phyloP scores from a whole-genome alignment of 2,797 vertebrate genomes.

The Australoheros facetus region DNA sequence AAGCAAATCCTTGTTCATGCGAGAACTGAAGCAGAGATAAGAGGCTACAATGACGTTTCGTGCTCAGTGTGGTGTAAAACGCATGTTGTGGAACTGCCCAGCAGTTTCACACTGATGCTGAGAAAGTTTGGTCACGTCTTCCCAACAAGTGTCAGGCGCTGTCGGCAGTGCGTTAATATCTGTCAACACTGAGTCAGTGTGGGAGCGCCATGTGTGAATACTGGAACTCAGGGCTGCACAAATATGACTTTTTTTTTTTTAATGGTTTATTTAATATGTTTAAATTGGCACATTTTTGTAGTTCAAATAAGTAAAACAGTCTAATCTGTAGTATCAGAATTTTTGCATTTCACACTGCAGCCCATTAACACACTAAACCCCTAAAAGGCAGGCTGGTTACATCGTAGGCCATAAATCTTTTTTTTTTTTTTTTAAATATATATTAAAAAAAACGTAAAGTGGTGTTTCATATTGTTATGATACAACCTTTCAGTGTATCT shows the following conservation, averaged over 20 bases:
- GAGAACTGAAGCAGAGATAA: conserved; percentile 11
- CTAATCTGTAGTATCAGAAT: background rate
- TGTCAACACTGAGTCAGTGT: conserved; percentile 5
- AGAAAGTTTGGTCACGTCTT: conserved; percentile 25
- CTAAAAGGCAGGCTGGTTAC: background rate
- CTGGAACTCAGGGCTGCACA: background rate
- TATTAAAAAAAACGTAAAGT: background rate
- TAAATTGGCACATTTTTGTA: background rate
- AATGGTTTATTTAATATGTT: background rate
- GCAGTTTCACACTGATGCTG: conserved; percentile 35
- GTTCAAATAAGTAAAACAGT: background rate
- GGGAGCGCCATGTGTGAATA: background rate
- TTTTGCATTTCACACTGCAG: background rate
- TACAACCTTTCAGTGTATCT: too few relatives aligned
- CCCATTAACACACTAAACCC: background rate
- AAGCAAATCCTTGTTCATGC: background rate
- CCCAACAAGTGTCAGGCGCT: background rate
- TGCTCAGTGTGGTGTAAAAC: conserved; percentile 29
- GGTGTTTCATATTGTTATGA: background rate
- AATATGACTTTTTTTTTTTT: background rate
- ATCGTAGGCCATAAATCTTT: too few relatives aligned
- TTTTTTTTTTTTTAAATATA: background rate
- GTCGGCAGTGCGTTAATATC: background rate
- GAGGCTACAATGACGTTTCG: background rate
- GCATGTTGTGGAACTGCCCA: conserved; percentile 7